These are phyloP conservation scores for Channallabes apus DNA, from an alignment of 2,797 vertebrate species.

Conservation along the genomic window DNA sequence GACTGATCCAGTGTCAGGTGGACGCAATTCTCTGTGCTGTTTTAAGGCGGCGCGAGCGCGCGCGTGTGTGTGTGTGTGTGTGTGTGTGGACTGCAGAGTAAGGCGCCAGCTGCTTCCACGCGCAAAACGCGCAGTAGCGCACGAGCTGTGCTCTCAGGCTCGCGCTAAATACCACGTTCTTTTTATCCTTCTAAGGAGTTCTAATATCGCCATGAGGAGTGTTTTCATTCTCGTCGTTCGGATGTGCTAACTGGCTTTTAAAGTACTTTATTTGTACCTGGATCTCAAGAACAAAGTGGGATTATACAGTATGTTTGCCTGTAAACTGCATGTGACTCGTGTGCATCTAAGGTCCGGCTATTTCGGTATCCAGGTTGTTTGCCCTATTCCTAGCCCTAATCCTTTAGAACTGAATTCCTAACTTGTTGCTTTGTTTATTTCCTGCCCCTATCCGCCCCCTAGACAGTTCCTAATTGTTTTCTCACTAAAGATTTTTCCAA, in stretches of 20 bases:
- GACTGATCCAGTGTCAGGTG: no score
- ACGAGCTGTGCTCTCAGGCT: neutral
- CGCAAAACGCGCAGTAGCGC: conserved; percentile 7
- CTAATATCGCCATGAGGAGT: neutral
- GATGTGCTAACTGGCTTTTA: neutral
- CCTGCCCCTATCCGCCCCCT: neutral
- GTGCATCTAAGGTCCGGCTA: neutral
- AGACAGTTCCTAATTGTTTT: neutral
- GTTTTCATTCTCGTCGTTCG: neutral
- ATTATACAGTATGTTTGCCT: neutral
- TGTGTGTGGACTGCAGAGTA: conserved; percentile 14
- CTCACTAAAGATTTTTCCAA: neutral
- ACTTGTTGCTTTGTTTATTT: conserved; percentile 46
- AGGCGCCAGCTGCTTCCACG: neutral
- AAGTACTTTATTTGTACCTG: neutral
- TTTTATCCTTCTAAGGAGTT: neutral
- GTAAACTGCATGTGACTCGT: neutral
- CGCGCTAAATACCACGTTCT: neutral
- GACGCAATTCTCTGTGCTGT: neutral
- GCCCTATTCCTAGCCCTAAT: neutral
- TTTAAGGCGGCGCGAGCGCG: no score
- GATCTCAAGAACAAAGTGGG: neutral
- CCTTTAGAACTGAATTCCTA: conserved; percentile 14
- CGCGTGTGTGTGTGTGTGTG: no score
- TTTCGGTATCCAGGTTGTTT: neutral